phyloP scores from a whole-genome alignment of 2,113 vertebrate species.

The Eubucco bourcierii region DNA sequence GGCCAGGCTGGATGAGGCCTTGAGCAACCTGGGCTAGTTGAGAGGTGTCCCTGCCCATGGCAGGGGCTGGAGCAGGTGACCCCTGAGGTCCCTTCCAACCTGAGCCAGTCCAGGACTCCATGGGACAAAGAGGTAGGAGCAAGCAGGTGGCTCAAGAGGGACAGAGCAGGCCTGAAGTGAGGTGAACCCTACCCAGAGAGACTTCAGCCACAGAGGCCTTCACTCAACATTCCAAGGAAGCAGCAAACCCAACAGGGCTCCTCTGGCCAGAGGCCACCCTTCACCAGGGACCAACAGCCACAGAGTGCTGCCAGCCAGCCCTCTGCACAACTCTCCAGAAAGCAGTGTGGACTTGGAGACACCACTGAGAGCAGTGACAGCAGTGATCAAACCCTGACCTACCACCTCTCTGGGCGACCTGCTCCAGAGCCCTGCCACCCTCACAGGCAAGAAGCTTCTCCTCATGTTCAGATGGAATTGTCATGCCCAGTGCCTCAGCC shows the following conservation, averaged over 20 bases:
- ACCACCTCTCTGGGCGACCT: too few species aligned
- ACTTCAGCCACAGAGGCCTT: neutral
- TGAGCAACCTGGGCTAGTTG: too few species aligned
- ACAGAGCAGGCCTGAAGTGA: neutral
- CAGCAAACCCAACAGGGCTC: neutral
- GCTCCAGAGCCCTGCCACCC: neutral
- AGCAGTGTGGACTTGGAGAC: neutral
- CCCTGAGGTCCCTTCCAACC: too few species aligned
- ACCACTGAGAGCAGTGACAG: neutral
- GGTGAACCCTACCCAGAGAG: neutral
- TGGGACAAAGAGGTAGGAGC: neutral
- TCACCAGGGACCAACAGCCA: neutral
- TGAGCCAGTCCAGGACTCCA: too few species aligned
- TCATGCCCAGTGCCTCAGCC: too few species aligned
- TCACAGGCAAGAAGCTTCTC: too few species aligned
- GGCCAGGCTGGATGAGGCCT: too few species aligned
- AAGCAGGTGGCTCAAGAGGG: neutral
- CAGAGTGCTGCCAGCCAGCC: neutral
- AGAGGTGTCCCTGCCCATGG: too few species aligned
- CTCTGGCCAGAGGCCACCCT: neutral
- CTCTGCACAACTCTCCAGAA: neutral
- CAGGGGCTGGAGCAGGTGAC: too few species aligned
- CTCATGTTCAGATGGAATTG: too few species aligned
- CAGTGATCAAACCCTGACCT: neutral
- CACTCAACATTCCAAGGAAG: neutral